Evolutionary conservation across 2,797 vertebrate species (phyloP).

Genomic region (Simalia tracyae): DNA sequence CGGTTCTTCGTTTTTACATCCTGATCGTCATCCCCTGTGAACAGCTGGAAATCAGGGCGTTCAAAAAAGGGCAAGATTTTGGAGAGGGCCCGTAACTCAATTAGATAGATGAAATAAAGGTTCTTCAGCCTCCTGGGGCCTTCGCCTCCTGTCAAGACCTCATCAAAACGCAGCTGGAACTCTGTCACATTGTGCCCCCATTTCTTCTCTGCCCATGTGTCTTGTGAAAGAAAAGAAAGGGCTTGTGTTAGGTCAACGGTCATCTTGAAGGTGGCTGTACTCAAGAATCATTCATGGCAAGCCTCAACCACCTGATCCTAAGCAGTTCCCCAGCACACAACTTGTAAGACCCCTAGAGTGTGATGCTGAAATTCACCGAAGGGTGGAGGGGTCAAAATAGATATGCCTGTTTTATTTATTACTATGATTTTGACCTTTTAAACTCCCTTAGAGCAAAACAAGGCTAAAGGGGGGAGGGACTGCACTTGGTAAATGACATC

Average conservation of each 20-base stretch:
- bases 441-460: background rate
- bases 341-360: no score
- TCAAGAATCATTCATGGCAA: background rate
- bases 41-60: slow-evolving; percentile 81
- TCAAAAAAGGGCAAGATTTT: slow-evolving; percentile 89
- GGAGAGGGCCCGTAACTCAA: slow-evolving; percentile 89
- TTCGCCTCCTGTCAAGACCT: slow-evolving; percentile 84
- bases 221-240: slow-evolving; percentile 64
- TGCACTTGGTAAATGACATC: background rate
- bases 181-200: slow-evolving; percentile 91
- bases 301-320: background rate
- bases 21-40: slow-evolving; percentile 79
- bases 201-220: slow-evolving; percentile 85
- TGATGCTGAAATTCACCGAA: background rate
- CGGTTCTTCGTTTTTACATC: slow-evolving; percentile 79
- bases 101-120: slow-evolving; percentile 92
- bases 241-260: background rate
- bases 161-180: slow-evolving; percentile 90
- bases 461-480: background rate
- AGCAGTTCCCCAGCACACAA: background rate
- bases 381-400: background rate
- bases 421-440: background rate
- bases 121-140: slow-evolving; percentile 90
- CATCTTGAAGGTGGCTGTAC: background rate
- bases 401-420: background rate